Percentiles rank a stretch among this genome's conserved stretches.
These are phyloP conservation scores for Nerophis lumbriciformis DNA, from an alignment of 2,113 vertebrate genomes.

Conservation along the genomic window DNA sequence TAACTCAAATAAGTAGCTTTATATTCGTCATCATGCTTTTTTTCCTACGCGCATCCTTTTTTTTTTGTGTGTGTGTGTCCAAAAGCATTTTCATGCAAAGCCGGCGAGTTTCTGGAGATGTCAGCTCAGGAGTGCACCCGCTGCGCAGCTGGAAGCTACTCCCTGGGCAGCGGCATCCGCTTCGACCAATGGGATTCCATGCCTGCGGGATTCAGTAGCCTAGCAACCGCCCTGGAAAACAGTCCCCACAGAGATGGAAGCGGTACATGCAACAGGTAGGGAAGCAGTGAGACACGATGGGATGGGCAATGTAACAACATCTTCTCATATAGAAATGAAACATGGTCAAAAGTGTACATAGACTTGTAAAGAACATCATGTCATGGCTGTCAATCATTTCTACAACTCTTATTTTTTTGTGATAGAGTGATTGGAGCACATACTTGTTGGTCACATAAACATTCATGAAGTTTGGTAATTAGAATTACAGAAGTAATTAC, in stretches of 20 bases:
- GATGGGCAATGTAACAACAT: not conserved
- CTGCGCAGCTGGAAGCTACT: conserved; percentile 90
- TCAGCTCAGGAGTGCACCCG: conserved; percentile 88
- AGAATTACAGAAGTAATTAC: too few relatives aligned
- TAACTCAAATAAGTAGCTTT: not conserved
- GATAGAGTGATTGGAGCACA: too few relatives aligned
- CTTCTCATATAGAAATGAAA: too few relatives aligned
- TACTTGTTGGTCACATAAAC: too few relatives aligned
- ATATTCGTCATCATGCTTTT: not conserved
- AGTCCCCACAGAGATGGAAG: conserved; percentile 63
- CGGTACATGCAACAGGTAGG: conserved; percentile 82
- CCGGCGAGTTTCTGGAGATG: conserved; percentile 95
- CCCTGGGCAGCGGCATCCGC: conserved; percentile 90
- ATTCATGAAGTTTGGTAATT: too few relatives aligned
- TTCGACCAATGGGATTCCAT: conserved; percentile 95
- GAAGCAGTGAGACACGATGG: conserved; percentile 30
- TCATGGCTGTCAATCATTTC: too few relatives aligned
- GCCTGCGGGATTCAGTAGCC: conserved; percentile 87
- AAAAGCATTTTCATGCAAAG: conserved; percentile 89
- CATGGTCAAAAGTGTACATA: too few relatives aligned
- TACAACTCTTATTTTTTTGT: too few relatives aligned
- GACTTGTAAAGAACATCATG: too few relatives aligned
- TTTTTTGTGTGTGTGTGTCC: not conserved
- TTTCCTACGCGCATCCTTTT: not conserved
- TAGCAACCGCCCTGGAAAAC: conserved; percentile 85